These are phyloP conservation scores for Branchellion lobata DNA, from an alignment of 2,888 invertebrate genomes.

Conservation along the genomic window DNA sequence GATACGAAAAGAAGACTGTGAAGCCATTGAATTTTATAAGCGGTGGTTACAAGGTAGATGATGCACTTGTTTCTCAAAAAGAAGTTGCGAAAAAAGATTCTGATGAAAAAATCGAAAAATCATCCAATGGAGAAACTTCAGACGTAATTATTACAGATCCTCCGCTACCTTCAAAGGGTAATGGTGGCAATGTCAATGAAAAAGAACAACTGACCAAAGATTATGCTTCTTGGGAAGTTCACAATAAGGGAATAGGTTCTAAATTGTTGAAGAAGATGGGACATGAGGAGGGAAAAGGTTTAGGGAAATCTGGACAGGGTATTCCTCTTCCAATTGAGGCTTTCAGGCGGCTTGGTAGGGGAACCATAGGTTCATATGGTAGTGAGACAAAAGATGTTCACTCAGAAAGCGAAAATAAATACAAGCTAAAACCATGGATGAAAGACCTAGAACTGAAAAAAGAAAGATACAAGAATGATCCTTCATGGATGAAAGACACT, in stretches of 20 bases:
- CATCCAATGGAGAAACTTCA: not conserved
- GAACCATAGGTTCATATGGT: conserved; percentile 2
- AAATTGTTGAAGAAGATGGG: conserved; percentile 14
- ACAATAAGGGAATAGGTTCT: conserved; percentile 10
- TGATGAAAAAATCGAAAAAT: not conserved
- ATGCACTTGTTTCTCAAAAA: not conserved
- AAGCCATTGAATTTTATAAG: conserved; percentile 12
- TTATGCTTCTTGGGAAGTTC: not conserved
- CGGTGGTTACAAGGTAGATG: not conserved
- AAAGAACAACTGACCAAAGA: not conserved
- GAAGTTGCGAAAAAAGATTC: not conserved
- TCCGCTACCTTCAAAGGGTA: not conserved
- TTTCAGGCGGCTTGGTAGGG: not conserved
- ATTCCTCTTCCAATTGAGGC: conserved; percentile 6
- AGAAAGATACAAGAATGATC: not conserved
- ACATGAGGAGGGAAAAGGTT: not conserved
- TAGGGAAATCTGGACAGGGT: not conserved
- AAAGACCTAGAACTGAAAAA: not conserved
- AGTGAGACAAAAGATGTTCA: not conserved
- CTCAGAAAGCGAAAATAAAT: not conserved
- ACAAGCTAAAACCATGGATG: not conserved
- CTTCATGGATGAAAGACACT: no score
- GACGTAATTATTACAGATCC: not conserved
- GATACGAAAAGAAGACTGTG: not conserved
- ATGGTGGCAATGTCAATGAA: not conserved